Conservation (phyloP, 2,113 vertebrate genomes). For the Dicaeum eximium region DNA sequence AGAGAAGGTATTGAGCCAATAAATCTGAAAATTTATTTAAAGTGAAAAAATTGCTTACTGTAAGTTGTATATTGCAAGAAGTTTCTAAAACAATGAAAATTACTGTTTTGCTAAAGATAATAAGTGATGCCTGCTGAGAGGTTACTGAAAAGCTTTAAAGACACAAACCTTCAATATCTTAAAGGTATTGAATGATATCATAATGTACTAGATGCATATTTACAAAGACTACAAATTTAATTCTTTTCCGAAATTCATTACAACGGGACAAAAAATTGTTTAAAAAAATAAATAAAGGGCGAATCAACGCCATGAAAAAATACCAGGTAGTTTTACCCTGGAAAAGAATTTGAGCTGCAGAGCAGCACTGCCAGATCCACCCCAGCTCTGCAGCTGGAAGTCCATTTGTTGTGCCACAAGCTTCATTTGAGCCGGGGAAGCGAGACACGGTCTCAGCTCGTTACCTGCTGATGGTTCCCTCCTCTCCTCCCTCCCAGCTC, state of each 20-base stretch:
- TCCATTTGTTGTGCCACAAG: not conserved
- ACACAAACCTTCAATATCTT: too few relatives aligned
- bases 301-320: not conserved
- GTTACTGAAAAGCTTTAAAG: not conserved
- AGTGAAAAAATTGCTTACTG: not conserved
- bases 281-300: not conserved
- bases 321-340: not conserved
- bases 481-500: not conserved
- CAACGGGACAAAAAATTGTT: not conserved
- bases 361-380: not conserved
- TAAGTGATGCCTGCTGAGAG: not conserved
- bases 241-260: not conserved
- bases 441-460: rapidly evolving
- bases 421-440: not conserved
- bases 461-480: not conserved
- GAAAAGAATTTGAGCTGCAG: not conserved
- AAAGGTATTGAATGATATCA: not conserved
- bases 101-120: not conserved
- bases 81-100: not conserved
- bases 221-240: not conserved
- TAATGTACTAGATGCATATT: not conserved
- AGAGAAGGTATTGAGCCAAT: not conserved
- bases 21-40: not conserved
- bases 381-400: not conserved
- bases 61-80: not conserved